Percentiles rank a stretch among this genome's conserved stretches.
These are phyloP conservation scores for Melospiza georgiana DNA, from an alignment of 2,113 vertebrate species.

Conservation along the genomic window DNA sequence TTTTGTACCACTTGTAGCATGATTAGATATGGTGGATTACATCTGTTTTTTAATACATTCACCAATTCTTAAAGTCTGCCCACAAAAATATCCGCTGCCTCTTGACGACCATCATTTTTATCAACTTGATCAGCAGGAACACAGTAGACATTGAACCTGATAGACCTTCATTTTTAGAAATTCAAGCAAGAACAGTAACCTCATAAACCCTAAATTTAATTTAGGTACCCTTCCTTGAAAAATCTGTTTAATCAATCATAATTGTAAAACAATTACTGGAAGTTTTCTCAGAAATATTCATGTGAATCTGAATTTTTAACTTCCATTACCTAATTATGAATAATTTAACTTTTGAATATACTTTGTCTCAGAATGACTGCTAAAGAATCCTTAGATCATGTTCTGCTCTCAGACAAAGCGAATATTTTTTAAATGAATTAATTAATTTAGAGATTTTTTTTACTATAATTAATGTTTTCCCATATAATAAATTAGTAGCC, in stretches of 20 bases:
- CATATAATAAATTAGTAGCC: neutral
- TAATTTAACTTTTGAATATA: neutral
- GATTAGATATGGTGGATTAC: neutral
- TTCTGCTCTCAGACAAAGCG: neutral
- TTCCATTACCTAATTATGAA: neutral
- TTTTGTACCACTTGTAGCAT: neutral
- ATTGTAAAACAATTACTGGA: neutral
- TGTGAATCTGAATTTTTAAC: neutral
- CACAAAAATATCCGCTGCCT: neutral
- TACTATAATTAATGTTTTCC: neutral
- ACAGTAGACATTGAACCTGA: neutral
- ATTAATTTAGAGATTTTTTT: neutral
- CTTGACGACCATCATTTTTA: neutral
- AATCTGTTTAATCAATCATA: neutral
- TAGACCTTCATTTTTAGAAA: neutral
- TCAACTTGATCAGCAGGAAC: neutral
- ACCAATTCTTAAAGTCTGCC: neutral
- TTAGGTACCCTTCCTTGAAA: neutral
- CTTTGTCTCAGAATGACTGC: neutral
- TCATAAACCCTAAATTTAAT: neutral
- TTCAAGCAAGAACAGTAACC: neutral
- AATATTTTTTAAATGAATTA: neutral
- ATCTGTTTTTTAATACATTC: neutral
- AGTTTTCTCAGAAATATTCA: neutral
- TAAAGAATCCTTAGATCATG: neutral